A percentile compares a stretch with the other conserved stretches of the same genome.
Evolutionary conservation across 2,888 invertebrate genomes (phyloP).

Genomic region (Arenicola marina): DNA sequence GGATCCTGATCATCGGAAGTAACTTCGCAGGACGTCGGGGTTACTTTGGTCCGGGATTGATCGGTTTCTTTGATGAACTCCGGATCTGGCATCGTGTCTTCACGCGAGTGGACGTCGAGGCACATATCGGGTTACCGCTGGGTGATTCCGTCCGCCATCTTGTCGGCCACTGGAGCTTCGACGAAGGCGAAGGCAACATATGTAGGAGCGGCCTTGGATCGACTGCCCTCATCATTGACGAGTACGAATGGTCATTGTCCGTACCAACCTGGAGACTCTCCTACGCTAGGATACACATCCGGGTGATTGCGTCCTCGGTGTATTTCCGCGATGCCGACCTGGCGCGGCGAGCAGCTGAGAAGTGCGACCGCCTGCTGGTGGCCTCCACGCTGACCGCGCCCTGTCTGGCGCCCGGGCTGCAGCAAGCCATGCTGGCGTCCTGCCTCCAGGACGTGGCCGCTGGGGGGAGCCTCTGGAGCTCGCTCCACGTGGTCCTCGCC

Average conservation of each 20-base stretch:
- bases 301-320: background rate
- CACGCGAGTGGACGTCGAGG: conserved; percentile 20
- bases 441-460: conserved; percentile 24
- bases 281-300: conserved; percentile 6
- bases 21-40: background rate
- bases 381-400: background rate
- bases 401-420: background rate
- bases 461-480: conserved; percentile 17
- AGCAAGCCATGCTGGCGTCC: background rate
- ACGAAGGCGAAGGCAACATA: conserved; percentile 31
- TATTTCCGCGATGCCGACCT: background rate
- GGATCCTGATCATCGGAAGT: conserved; percentile 3
- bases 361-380: background rate
- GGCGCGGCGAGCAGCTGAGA: conserved; percentile 8
- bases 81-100: conserved; percentile 33
- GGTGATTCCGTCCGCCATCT: conserved; percentile 7
- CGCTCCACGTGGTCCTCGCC: conserved; percentile 17
- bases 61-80: conserved; percentile 29
- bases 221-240: conserved; percentile 13
- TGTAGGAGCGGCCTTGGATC: conserved; percentile 15
- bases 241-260: conserved; percentile 9
- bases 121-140: conserved; percentile 8
- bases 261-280: conserved; percentile 27
- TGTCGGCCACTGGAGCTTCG: conserved; percentile 31
- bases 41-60: conserved; percentile 1